Evolutionary conservation across 2,113 vertebrate species (phyloP).

Genomic region (Colistium nudipinnis): DNA sequence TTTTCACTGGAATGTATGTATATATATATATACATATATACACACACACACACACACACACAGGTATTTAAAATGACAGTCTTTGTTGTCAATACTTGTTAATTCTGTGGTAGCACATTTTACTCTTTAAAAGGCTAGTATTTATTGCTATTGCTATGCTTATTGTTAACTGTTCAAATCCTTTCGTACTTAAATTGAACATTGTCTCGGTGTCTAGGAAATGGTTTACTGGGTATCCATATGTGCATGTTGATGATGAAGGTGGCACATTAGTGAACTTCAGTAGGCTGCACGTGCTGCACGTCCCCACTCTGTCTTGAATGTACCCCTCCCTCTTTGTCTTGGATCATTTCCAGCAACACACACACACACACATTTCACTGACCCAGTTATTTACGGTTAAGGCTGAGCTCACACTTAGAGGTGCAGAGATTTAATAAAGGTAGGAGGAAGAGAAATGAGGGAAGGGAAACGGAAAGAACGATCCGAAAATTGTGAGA

Average conservation of each 20-base stretch:
- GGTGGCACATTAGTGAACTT: slow-evolving; percentile 28
- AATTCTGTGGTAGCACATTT: too few species aligned
- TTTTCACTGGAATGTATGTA: too few species aligned
- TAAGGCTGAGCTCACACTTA: slow-evolving; percentile 10
- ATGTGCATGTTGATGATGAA: background rate
- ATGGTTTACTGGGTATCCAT: too few species aligned
- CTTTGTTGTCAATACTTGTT: too few species aligned
- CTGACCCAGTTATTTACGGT: slow-evolving; percentile 59
- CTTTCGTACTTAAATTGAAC: too few species aligned
- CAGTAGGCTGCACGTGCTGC: slow-evolving; percentile 64
- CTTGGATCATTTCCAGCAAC: slow-evolving; percentile 75
- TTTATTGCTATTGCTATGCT: too few species aligned
- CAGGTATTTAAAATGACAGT: too few species aligned
- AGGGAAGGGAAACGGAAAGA: slow-evolving; percentile 4
- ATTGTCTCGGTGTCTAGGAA: too few species aligned
- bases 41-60: too few species aligned
- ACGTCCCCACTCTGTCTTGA: slow-evolving; percentile 68
- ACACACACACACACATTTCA: slow-evolving; percentile 37
- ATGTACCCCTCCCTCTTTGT: slow-evolving; percentile 66
- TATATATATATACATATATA: too few species aligned
- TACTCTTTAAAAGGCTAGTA: too few species aligned
- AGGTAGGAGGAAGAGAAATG: slow-evolving; percentile 19
- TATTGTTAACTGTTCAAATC: too few species aligned
- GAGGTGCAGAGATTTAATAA: slow-evolving; percentile 38
- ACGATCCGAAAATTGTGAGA: slow-evolving; percentile 1